Base-by-base conservation (phyloP, 2,888 invertebrate species). In the Orthosia gothica region DNA sequence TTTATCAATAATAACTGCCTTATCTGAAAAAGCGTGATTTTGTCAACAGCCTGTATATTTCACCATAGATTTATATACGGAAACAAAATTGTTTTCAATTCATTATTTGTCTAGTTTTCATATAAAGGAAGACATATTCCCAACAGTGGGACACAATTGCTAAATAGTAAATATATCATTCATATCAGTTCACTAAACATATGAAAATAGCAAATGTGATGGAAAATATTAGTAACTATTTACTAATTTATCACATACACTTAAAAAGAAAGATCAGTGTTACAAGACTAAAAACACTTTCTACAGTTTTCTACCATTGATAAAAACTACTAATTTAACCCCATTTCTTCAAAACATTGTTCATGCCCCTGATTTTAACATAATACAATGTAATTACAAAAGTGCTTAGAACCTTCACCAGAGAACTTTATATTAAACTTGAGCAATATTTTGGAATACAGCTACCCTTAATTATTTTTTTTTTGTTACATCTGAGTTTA, bases 401-500 rank as follows among this genome's bases (percentile, higher is more conserved):
- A 70, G 82, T 84, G 76, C 76, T 61, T 55, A 57, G 12, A 74
- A 76, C 87, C 82, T 74, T 84, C 74, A 79, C 87, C 87, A 70
- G 57, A 68, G 9, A 47, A 32, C 23, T 57, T 66, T 49, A 20
- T 61, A 66, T 67, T 16, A 18, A 58, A 26, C 58, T 82, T 76
- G 85, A 79, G 85, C 82, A 84, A 74, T 63, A 71, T 62, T 32
- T 32, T 32, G 2, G 32, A 32, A 40, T 64, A 20, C 54, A 70
- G 83, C 88, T 91, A 84, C 92, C 92, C 88, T 91, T 89, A 92
- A 74, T 89, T 88, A 32, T 32, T 83, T 76, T 26, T 40, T 7
- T 40, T 9, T 9, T 9, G 40, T 9, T 7, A 40, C 7, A 9
- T 40, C 9, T 40, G 40, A 40, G 40, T 40, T 9, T 40, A 40